Evolutionary conservation across 2,888 invertebrate genomes (phyloP).

Genomic region (Syrista parreyssii): DNA sequence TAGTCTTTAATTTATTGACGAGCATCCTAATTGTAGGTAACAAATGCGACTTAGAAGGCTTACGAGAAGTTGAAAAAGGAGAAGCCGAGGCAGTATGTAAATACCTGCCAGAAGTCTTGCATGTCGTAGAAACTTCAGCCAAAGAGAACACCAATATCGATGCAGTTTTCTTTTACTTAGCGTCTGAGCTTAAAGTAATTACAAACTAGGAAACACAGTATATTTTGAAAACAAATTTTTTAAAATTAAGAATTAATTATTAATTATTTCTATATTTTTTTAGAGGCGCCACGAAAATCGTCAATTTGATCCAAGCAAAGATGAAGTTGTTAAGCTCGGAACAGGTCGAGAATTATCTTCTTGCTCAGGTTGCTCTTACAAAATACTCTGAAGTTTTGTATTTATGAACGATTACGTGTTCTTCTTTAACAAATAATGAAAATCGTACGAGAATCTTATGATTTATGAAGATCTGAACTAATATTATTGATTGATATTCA

Average conservation of each 20-base stretch:
- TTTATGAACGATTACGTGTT: not conserved
- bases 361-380: conserved; percentile 54
- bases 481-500: not conserved
- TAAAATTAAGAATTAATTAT: conserved; percentile 8
- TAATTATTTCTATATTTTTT: conserved; percentile 48
- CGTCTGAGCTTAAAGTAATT: conserved; percentile 85
- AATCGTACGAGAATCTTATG: not conserved
- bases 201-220: not conserved
- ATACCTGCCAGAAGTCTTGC: conserved; percentile 87
- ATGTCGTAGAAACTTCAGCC: conserved; percentile 89
- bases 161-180: conserved; percentile 86
- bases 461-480: not conserved
- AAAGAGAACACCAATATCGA: conserved; percentile 93
- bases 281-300: conserved; percentile 78
- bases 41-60: conserved; percentile 86
- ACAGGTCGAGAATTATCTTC: conserved; percentile 52
- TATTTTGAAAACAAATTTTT: conserved; percentile 5
- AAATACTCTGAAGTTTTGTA: conserved; percentile 31
- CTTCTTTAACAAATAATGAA: not conserved
- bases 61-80: conserved; percentile 85
- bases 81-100: conserved; percentile 90
- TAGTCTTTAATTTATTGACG: not conserved
- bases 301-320: conserved; percentile 47
- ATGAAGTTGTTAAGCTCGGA: conserved; percentile 54
- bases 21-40: conserved; percentile 69